These are phyloP conservation scores for Yponomeuta malinellus DNA, from an alignment of 2,888 invertebrate species.

Conservation along the genomic window DNA sequence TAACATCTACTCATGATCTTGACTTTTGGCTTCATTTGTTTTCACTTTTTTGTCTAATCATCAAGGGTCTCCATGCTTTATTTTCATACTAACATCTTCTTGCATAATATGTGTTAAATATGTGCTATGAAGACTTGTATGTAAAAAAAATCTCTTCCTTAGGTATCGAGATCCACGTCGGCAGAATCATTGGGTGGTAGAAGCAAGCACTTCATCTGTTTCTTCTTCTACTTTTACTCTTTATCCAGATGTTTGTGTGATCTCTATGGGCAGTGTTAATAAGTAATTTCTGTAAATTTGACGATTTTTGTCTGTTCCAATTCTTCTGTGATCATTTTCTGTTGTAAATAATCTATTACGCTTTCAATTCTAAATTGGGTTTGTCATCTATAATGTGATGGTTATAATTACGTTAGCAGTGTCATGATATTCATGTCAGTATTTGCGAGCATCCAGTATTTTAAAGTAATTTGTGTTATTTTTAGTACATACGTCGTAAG, in stretches of 20 bases:
- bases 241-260: constrained; percentile 35
- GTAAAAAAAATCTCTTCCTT: background rate
- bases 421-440: background rate
- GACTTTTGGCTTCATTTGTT: too few relatives aligned
- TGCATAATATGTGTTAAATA: background rate
- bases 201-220: constrained; percentile 18
- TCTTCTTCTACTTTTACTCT: constrained; percentile 35
- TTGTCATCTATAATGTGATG: background rate
- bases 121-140: background rate
- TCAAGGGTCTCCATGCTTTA: too few relatives aligned
- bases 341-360: background rate
- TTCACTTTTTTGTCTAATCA: too few relatives aligned
- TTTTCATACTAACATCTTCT: background rate
- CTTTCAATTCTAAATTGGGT: background rate
- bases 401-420: background rate
- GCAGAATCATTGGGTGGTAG: background rate
- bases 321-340: background rate
- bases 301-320: background rate
- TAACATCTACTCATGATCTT: too few relatives aligned
- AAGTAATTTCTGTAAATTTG: background rate
- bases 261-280: constrained; percentile 26
- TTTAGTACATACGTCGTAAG: background rate
- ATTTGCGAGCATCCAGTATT: background rate
- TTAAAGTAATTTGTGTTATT: background rate
- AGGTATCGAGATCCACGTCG: constrained; percentile 4